A percentile compares a stretch with the other conserved stretches of the same genome.
Evolutionary conservation across 2,888 invertebrate species (phyloP).

Genomic region (Ommatoiulus sabulosus): DNA sequence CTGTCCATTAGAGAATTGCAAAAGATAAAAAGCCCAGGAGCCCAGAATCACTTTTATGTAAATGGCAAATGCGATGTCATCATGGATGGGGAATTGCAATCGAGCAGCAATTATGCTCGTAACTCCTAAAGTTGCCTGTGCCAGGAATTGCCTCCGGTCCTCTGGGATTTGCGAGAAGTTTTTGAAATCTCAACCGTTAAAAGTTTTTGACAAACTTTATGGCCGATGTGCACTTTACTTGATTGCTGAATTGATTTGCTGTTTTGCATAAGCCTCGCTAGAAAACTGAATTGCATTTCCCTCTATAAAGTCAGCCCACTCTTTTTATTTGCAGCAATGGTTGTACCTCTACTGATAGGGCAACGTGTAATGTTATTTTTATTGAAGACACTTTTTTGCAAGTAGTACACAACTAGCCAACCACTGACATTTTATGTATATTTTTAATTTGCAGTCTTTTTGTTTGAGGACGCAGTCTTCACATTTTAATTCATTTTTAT

Average conservation of each 20-base stretch:
- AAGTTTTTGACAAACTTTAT: slow-evolving; percentile 25
- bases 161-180: background rate
- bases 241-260: slow-evolving; percentile 15
- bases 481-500: too few species aligned
- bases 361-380: too few species aligned
- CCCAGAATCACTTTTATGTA: slow-evolving; percentile 8
- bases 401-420: too few species aligned
- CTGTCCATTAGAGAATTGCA: slow-evolving; percentile 23
- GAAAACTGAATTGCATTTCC: background rate
- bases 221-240: background rate
- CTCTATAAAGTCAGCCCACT: background rate
- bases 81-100: background rate
- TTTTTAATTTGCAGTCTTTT: too few species aligned
- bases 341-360: too few species aligned
- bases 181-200: background rate
- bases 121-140: background rate
- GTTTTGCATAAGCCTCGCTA: background rate
- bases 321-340: too few species aligned
- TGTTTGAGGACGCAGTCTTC: too few species aligned
- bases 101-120: background rate
- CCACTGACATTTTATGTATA: too few species aligned
- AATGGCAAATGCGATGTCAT: slow-evolving; percentile 24
- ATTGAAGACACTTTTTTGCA: too few species aligned
- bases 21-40: slow-evolving; percentile 21
- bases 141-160: background rate